Evolutionary conservation across 1,140 invertebrate genomes (phyloP), one percentile per base, ranked within the genome.

Genomic region (Camponotus floridanus): DNA sequence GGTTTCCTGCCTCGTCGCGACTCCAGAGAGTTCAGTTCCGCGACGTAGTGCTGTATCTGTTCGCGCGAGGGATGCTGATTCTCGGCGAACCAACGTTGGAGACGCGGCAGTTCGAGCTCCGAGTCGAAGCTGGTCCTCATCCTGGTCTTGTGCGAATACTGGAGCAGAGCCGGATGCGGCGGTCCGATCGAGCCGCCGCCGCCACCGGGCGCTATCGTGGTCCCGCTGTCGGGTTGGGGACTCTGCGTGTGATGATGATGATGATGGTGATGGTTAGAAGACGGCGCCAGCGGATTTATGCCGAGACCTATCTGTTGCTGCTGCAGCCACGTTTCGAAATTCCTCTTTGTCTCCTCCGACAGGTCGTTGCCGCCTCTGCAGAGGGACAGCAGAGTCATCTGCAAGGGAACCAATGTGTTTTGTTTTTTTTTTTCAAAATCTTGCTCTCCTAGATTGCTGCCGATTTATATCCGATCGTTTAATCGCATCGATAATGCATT

Each of bases 121-220:
- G 98, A 98, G 95, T 99, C 99, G 93, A 99, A 97, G 95, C 98
- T 97, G 7, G 98, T 99, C 84, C 98, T 95, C 98, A 98, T 98
- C 91, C 98, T 96, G 2, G 98, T 98, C 95, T 98, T 98, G 93
- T 98, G 98, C 21, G 97, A 98, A 96, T 90, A 97, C 96, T 76
- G 97, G 96, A 98, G 96, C 79, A 98, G 95, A 33, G 96, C 97
- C 2, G 97, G 97, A 92, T 97, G 97, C 0, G 93, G 92, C 36
- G 92, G 93, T n/a, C 93, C 93, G n/a, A 93, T 91, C 0, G 93
- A 87, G 64, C 92, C 87, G 65, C 87, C 62, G 0, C 92, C 87
- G 59, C 87, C 62, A 0, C 91, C 71, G 6, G 89, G 90, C 5
- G 93, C 92, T n/a, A 93, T 90, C 13, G 92, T 85, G 65, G 91